Evolutionary conservation across 2,888 invertebrate genomes (phyloP), one percentile per base, ranked within the genome.

Genomic region (Apamea crenata): DNA sequence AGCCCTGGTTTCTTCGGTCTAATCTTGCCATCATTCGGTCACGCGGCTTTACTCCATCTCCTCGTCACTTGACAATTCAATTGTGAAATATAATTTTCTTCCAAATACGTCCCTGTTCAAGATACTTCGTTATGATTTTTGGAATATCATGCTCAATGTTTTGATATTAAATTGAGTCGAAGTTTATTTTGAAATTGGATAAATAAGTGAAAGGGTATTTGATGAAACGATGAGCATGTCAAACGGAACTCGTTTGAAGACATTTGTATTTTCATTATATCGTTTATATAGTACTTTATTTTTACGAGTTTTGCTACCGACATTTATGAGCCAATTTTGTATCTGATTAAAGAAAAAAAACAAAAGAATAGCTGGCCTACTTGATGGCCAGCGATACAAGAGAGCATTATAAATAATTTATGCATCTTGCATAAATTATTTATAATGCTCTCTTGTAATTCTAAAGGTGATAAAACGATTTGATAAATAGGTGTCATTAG

Each of bases 131-230:
- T 70, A 74, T 66, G 77, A 88, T 86, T 83, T 86, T 88, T 77
- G 71, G 73, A 86, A 86, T 81, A 78, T 86, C 78, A 82, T 71
- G 75, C 67, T 76, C 59, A 75, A 67, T 74, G 73, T 85, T 88
- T 82, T 82, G 65, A 86, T 85, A 74, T 86, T 56, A 86, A 88
- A 85, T 75, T 85, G 68, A 77, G 65, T 68, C 47, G 59, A 73
- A 86, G 70, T 74, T 71, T 73, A 74, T 79, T 85, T 67, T 70
- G 65, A 69, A 67, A 85, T 74, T 73, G 56, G 69, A 77, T 75
- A 72, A 72, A 72, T 73, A 85, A 85, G 87, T 86, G 82, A 81
- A 81, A 68, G 32, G 71, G 44, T 81, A 61, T 72, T 56, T 65
- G 36, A 85, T 56, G 8, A 85, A 80, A 63, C 53, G 67, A 47